Conservation (phyloP, 2,113 vertebrate species). For the Lampris megalopsis region DNA sequence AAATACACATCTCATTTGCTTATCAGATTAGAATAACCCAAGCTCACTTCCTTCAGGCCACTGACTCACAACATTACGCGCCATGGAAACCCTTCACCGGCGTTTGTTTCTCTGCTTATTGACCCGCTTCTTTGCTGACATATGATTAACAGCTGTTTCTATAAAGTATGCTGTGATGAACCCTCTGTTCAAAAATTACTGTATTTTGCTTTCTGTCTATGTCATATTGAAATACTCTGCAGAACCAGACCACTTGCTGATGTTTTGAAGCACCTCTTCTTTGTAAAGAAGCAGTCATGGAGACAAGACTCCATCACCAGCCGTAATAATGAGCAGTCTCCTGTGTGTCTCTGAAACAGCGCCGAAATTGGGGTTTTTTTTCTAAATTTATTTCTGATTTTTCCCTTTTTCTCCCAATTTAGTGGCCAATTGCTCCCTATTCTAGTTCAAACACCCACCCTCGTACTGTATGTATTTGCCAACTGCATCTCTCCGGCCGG, state of each 20-base stretch:
- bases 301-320: too few species aligned
- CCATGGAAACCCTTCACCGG: background rate
- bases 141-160: background rate
- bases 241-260: background rate
- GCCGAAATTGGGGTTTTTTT: too few species aligned
- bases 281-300: too few species aligned
- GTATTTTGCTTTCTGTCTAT: background rate
- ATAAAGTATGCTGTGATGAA: background rate
- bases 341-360: too few species aligned
- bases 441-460: too few species aligned
- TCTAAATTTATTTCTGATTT: too few species aligned
- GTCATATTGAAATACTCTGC: background rate
- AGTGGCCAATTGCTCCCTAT: too few species aligned
- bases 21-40: constrained; percentile 2
- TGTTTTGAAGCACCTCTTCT: too few species aligned
- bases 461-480: too few species aligned
- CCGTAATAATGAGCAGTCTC: too few species aligned
- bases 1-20: background rate
- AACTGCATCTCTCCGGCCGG: too few species aligned
- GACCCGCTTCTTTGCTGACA: background rate
- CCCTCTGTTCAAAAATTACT: constrained; percentile 4
- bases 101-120: constrained; percentile 15
- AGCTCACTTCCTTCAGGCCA: background rate
- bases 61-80: background rate
- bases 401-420: too few species aligned